These are phyloP conservation scores for Parnassius mnemosyne DNA, from an alignment of 2,888 invertebrate genomes.

Conservation along the genomic window DNA sequence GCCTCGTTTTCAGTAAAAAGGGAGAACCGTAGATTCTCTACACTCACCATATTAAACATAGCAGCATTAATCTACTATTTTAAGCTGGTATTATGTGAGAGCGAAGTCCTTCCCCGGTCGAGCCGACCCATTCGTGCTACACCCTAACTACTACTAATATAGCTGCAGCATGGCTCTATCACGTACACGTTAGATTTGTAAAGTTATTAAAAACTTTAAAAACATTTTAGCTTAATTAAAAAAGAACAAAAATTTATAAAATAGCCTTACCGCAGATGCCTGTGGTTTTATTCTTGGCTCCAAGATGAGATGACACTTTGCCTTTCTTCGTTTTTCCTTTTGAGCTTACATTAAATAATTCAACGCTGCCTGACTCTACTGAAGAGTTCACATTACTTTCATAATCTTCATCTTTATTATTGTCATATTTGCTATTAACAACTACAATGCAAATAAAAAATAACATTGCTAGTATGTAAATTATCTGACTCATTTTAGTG, in stretches of 20 bases:
- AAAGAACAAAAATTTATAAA: not conserved
- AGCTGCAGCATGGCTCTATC: no score
- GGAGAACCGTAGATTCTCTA: no score
- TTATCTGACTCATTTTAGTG: slow-evolving; percentile 5
- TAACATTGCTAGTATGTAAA: slow-evolving; percentile 4
- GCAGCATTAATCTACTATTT: no score
- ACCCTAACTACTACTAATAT: no score
- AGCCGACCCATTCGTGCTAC: no score
- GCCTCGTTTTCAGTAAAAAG: no score
- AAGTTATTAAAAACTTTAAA: no score
- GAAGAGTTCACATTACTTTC: slow-evolving; percentile 28
- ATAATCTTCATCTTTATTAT: slow-evolving; percentile 26
- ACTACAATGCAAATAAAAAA: slow-evolving; percentile 6
- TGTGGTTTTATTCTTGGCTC: not conserved
- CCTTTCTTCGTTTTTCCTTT: slow-evolving; percentile 27
- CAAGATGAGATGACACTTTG: not conserved
- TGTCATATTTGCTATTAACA: slow-evolving; percentile 24
- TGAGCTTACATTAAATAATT: slow-evolving; percentile 29
- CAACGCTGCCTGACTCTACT: slow-evolving; percentile 34
- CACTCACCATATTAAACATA: no score
- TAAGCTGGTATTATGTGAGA: no score
- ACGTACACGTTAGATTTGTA: no score
- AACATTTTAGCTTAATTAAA: not conserved
- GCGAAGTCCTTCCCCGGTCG: no score
- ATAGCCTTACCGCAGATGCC: not conserved